These are phyloP conservation scores for Urophycis tenuis DNA, from an alignment of 2,797 vertebrate species.

Conservation along the genomic window DNA sequence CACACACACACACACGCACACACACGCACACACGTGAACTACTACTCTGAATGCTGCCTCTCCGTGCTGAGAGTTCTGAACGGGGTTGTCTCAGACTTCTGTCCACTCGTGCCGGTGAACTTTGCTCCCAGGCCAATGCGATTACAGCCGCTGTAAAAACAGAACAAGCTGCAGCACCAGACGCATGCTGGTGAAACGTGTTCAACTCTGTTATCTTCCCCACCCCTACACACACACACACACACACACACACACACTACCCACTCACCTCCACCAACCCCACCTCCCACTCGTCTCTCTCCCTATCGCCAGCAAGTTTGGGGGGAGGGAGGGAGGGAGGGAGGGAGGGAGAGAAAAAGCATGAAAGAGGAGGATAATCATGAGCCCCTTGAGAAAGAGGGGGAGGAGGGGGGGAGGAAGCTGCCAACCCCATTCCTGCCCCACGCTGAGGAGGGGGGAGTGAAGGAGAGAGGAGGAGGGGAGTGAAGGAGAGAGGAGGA, in stretches of 20 bases:
- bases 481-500: background rate
- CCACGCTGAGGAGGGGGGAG: background rate
- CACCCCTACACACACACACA: background rate
- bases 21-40: background rate
- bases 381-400: background rate
- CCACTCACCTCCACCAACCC: background rate
- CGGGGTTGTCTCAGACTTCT: background rate
- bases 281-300: background rate
- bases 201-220: background rate
- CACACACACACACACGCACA: background rate
- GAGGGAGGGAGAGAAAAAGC: slow-evolving; percentile 1
- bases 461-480: background rate
- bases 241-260: background rate
- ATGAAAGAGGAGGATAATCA: background rate
- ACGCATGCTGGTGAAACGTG: background rate
- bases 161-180: background rate
- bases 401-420: background rate
- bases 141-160: background rate
- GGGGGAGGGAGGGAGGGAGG: slow-evolving; percentile 8
- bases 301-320: background rate
- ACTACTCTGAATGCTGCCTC: no score
- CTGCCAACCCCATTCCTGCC: background rate
- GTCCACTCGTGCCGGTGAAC: background rate
- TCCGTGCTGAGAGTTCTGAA: no score
- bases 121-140: background rate